These are phyloP conservation scores for Marasmarcha lunaedactyla DNA, from an alignment of 2,888 invertebrate genomes.

Conservation along the genomic window DNA sequence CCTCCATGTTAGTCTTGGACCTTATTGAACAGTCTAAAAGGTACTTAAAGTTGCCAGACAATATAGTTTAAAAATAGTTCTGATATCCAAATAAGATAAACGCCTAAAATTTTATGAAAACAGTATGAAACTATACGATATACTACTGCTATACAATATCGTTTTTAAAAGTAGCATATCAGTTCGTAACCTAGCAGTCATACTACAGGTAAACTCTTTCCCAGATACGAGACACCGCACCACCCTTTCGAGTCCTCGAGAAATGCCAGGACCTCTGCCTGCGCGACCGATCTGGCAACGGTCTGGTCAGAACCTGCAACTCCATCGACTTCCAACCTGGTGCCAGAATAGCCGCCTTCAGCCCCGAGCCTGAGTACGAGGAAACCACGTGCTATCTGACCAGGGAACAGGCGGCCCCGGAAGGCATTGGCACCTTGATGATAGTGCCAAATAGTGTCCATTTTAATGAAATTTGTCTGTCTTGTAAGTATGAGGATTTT, in stretches of 20 bases:
- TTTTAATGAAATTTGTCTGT: constrained; percentile 89
- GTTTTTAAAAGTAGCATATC: too few relatives aligned
- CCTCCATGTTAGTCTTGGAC: too few relatives aligned
- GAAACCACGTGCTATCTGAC: constrained; percentile 90
- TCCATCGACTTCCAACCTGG: constrained; percentile 94
- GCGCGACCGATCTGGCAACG: constrained; percentile 84
- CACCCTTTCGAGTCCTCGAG: constrained; percentile 88
- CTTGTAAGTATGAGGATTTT: constrained; percentile 74
- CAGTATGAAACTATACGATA: too few relatives aligned
- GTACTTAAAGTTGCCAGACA: too few relatives aligned
- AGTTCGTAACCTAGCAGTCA: too few relatives aligned
- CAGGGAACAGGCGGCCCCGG: constrained; percentile 86
- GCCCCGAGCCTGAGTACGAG: constrained; percentile 85
- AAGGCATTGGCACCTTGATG: constrained; percentile 91
- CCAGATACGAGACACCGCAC: constrained; percentile 82
- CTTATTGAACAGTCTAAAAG: too few relatives aligned
- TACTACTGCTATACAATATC: too few relatives aligned
- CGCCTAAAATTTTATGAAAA: too few relatives aligned
- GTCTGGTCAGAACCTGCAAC: constrained; percentile 85
- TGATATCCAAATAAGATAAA: too few relatives aligned
- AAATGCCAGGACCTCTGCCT: constrained; percentile 90
- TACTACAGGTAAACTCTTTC: too few relatives aligned
- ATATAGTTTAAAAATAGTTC: too few relatives aligned
- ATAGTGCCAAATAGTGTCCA: constrained; percentile 90
- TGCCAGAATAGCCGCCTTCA: constrained; percentile 84